phyloP scores from a whole-genome alignment of 2,113 vertebrate species.

The Sylvilagus bachmani region DNA sequence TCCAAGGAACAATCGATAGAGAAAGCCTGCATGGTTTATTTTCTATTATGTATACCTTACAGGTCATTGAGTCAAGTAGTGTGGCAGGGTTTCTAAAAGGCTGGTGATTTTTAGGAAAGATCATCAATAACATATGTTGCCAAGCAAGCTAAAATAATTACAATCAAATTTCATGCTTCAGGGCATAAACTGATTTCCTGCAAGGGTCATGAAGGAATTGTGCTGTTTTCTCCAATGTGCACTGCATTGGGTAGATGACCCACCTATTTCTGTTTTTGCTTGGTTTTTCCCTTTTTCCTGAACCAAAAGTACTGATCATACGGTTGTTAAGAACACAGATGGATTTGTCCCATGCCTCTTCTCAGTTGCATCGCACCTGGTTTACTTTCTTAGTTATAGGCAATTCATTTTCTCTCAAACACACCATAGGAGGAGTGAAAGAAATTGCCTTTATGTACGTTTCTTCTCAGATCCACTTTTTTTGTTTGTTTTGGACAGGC shows the following conservation, averaged over 20 bases:
- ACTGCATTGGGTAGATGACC: background rate
- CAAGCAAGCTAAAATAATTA: slow-evolving; percentile 83
- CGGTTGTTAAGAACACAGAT: background rate
- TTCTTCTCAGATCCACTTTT: background rate
- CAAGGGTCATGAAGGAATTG: slow-evolving; percentile 69
- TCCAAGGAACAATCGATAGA: slow-evolving; percentile 40
- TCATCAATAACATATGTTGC: slow-evolving; percentile 83
- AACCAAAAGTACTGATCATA: background rate
- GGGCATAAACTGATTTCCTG: slow-evolving; percentile 77
- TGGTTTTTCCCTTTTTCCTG: background rate
- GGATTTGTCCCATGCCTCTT: background rate
- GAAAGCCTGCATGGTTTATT: slow-evolving; percentile 61
- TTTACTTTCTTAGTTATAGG: background rate
- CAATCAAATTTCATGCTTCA: slow-evolving; percentile 83
- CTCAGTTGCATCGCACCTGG: background rate
- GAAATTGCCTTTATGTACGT: background rate
- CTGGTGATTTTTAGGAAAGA: slow-evolving; percentile 81
- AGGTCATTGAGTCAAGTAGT: slow-evolving; percentile 79
- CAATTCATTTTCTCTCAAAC: background rate
- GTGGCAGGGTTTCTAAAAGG: slow-evolving; percentile 77
- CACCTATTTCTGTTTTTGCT: slow-evolving; percentile 62
- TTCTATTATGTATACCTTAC: slow-evolving; percentile 71
- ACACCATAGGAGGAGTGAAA: background rate
- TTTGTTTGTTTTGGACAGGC: too few species aligned
- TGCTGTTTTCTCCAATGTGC: background rate